These are phyloP conservation scores for Drosophila eohydei DNA, from an alignment of 2,888 invertebrate species.

Conservation along the genomic window DNA sequence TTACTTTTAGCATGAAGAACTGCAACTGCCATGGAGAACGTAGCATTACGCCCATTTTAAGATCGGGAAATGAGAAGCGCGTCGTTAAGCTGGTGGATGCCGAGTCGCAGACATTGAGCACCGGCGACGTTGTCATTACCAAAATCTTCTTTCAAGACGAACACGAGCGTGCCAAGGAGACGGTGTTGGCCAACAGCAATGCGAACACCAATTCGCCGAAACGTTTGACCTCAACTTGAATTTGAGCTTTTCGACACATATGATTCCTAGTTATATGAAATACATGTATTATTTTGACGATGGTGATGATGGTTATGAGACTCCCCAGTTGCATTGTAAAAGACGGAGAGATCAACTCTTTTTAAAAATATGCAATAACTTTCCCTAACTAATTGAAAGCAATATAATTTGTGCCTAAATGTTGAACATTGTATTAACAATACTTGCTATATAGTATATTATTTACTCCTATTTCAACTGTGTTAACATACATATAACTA, in stretches of 20 bases:
- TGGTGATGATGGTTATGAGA: constrained; percentile 33
- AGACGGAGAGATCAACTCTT: constrained; percentile 48
- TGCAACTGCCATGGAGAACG: constrained; percentile 83
- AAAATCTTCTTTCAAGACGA: constrained; percentile 89
- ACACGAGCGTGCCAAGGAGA: constrained; percentile 86
- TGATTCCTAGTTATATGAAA: constrained; percentile 70
- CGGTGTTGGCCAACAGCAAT: constrained; percentile 84
- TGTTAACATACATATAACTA: constrained; percentile 42
- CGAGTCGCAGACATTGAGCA: constrained; percentile 93
- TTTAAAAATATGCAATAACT: constrained; percentile 68
- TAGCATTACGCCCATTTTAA: constrained; percentile 72
- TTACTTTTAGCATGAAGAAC: constrained; percentile 79
- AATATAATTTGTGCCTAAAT: constrained; percentile 83
- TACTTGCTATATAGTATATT: constrained; percentile 50
- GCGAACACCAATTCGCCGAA: constrained; percentile 84
- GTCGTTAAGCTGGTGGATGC: constrained; percentile 85
- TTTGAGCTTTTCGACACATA: constrained; percentile 34
- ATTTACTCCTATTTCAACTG: constrained; percentile 52
- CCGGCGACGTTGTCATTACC: constrained; percentile 96
- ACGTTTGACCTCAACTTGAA: constrained; percentile 75
- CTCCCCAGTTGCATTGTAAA: constrained; percentile 27
- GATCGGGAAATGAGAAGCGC: constrained; percentile 67
- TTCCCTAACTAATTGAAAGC: constrained; percentile 69
- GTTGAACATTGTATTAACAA: constrained; percentile 81
- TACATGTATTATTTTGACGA: constrained; percentile 64